A percentile compares a stretch with the other conserved stretches of the same genome.
phyloP scores from a whole-genome alignment of 2,113 vertebrate genomes.

The Albula goreensis region DNA sequence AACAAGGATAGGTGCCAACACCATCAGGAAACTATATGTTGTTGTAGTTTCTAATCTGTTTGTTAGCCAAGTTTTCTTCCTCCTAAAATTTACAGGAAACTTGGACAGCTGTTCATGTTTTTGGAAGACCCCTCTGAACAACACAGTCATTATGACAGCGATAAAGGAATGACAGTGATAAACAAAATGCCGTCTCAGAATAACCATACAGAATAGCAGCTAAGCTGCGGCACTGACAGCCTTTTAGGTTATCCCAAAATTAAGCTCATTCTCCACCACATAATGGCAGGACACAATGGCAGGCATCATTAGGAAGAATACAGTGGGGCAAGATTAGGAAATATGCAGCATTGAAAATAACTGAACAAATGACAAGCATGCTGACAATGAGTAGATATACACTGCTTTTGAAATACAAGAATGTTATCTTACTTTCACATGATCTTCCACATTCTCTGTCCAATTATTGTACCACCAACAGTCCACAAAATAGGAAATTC shows the following conservation, averaged over 20 bases:
- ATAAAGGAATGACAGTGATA: neutral
- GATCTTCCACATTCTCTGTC: conserved; percentile 29
- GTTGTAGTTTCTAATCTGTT: no score
- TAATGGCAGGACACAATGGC: conserved; percentile 25
- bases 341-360: neutral
- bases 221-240: conserved; percentile 1
- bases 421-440: conserved; percentile 43
- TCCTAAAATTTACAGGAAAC: neutral
- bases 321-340: conserved; percentile 22
- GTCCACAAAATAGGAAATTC: conserved; percentile 16
- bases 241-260: conserved; percentile 17
- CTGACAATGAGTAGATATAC: conserved; percentile 23
- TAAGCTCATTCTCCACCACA: neutral
- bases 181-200: neutral
- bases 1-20: no score
- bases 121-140: neutral
- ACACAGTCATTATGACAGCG: neutral
- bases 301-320: neutral
- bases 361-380: neutral
- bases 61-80: no score
- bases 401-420: conserved; percentile 22
- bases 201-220: conserved; percentile 1
- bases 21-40: no score
- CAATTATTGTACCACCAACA: conserved; percentile 18
- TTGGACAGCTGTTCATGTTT: neutral